A percentile compares a stretch with the other conserved stretches of the same genome.
phyloP scores from a whole-genome alignment of 2,888 invertebrate genomes.

The Cosmorhoe ocellata region DNA sequence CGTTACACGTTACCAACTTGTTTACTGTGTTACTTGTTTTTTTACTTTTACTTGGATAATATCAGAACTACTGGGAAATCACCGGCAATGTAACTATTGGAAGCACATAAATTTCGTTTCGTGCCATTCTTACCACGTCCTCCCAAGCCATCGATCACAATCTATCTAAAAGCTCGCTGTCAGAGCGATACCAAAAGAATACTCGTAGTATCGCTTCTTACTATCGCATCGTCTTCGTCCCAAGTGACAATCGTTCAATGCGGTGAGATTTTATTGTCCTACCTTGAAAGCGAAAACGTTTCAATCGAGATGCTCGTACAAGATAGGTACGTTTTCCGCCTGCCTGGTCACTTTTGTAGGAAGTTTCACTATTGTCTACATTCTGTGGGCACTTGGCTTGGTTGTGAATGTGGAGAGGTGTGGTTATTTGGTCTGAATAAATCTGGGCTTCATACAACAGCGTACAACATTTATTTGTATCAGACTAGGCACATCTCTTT shows the following conservation, averaged over 20 bases:
- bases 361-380: constrained; percentile 3
- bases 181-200: constrained; percentile 31
- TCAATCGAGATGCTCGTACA: constrained; percentile 31
- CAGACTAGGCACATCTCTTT: constrained; percentile 4
- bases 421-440: neutral
- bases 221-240: constrained; percentile 36
- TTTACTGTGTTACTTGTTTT: no score
- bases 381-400: neutral
- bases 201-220: constrained; percentile 40
- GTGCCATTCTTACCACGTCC: constrained; percentile 15
- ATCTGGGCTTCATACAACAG: neutral
- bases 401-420: neutral
- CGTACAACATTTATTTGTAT: neutral
- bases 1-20: no score
- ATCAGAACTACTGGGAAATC: neutral
- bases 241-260: constrained; percentile 44
- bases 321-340: constrained; percentile 3
- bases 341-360: constrained; percentile 1
- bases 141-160: constrained; percentile 32
- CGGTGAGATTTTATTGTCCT: constrained; percentile 35
- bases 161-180: constrained; percentile 37
- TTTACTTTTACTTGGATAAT: no score
- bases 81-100: neutral
- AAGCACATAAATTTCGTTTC: constrained; percentile 3
- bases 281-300: constrained; percentile 40